A percentile compares a stretch with the other conserved stretches of the same genome.
Conservation (phyloP, 1,140 invertebrate species). For the Lepidurus arcticus region DNA sequence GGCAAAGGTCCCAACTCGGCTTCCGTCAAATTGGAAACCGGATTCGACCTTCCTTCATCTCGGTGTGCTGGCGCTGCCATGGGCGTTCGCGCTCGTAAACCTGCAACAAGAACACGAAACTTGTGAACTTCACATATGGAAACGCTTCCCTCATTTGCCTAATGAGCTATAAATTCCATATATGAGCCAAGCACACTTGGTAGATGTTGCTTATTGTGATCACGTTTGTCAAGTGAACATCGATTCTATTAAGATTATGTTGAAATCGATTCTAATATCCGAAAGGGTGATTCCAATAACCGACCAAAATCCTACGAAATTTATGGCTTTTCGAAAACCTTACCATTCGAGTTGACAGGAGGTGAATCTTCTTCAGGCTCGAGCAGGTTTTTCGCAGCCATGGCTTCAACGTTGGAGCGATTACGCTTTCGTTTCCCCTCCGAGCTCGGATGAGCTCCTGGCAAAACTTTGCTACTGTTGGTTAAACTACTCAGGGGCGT, state of each 20-base stretch:
- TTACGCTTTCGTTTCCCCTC: conserved; percentile 55
- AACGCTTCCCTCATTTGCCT: too few species aligned
- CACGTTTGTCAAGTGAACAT: too few species aligned
- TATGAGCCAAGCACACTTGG: too few species aligned
- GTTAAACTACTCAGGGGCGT: background rate
- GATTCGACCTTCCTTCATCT: conserved; percentile 30
- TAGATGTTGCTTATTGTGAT: too few species aligned
- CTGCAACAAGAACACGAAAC: background rate
- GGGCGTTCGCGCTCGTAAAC: conserved; percentile 31
- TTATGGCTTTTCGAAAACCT: conserved; percentile 11
- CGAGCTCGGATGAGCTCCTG: conserved; percentile 52
- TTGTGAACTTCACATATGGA: background rate
- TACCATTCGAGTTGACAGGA: conserved; percentile 24
- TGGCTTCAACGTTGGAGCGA: conserved; percentile 53
- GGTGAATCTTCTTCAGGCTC: conserved; percentile 17
- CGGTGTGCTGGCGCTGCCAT: conserved; percentile 30
- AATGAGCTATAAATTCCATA: too few species aligned
- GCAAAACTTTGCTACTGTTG: conserved; percentile 40
- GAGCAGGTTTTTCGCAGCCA: conserved; percentile 45
- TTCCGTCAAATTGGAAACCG: conserved; percentile 34
- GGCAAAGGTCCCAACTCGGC: conserved; percentile 79
- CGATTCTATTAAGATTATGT: too few species aligned
- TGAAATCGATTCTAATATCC: too few species aligned
- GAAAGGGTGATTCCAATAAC: too few species aligned
- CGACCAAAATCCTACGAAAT: too few species aligned